Evolutionary conservation across 1,140 invertebrate genomes (phyloP).

Genomic region (Cecropterus lyciades): DNA sequence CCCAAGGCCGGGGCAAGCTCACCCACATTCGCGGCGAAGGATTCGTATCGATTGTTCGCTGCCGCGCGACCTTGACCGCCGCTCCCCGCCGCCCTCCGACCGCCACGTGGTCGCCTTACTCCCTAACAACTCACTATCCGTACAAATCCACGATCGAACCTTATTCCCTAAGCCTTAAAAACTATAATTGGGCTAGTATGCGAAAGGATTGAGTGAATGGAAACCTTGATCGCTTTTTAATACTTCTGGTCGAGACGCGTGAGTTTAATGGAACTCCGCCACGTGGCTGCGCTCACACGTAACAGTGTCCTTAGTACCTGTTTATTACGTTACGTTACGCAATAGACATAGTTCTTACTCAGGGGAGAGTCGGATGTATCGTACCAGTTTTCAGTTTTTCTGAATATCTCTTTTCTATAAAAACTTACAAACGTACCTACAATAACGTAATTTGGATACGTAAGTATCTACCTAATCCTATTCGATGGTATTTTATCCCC

Average conservation of each 20-base stretch:
- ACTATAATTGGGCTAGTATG: background rate
- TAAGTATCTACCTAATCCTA: too few relatives aligned
- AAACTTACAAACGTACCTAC: too few relatives aligned
- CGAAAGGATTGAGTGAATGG: background rate
- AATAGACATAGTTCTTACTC: too few relatives aligned
- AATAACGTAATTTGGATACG: too few relatives aligned
- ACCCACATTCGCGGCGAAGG: background rate
- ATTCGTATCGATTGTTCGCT: background rate
- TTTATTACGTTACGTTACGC: too few relatives aligned
- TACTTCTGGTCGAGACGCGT: too few relatives aligned
- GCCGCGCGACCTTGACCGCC: slow-evolving; percentile 14
- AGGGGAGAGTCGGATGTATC: too few relatives aligned
- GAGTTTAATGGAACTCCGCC: background rate
- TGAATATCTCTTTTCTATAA: too few relatives aligned
- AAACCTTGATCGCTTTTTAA: background rate
- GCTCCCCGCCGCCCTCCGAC: background rate
- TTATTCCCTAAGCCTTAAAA: background rate
- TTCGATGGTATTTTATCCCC: too few relatives aligned
- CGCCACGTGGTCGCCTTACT: background rate
- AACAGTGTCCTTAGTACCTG: too few relatives aligned
- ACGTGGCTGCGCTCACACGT: background rate
- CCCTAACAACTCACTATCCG: background rate
- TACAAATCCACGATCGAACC: background rate
- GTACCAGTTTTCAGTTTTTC: too few relatives aligned
- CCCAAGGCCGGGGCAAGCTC: background rate